Conservation (phyloP, 2,888 invertebrate genomes). For the Drosophila monieri region DNA sequence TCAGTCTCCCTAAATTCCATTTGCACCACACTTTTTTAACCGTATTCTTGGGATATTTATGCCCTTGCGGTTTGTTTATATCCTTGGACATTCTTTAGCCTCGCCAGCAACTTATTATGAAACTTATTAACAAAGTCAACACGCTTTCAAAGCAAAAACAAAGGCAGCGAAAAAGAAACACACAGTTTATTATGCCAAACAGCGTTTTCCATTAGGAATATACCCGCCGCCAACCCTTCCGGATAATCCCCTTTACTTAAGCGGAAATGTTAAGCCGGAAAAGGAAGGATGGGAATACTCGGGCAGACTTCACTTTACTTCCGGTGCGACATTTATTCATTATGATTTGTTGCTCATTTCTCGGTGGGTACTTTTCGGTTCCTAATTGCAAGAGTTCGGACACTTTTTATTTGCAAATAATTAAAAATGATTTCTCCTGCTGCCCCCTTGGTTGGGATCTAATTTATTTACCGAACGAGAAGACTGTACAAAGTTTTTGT, state of each 20-base stretch:
- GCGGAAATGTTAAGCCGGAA: constrained; percentile 71
- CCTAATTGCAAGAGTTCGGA: constrained; percentile 65
- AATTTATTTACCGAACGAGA: constrained; percentile 65
- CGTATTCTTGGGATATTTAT: constrained; percentile 60
- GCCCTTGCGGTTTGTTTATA: constrained; percentile 58
- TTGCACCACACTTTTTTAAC: constrained; percentile 33
- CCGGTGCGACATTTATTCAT: constrained; percentile 79
- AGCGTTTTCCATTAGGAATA: constrained; percentile 66
- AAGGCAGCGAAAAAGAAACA: constrained; percentile 25
- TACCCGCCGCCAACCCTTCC: constrained; percentile 32
- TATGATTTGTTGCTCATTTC: constrained; percentile 75
- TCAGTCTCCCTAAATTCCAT: constrained; percentile 30
- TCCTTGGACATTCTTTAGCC: constrained; percentile 44
- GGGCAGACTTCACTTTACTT: constrained; percentile 67
- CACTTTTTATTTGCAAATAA: constrained; percentile 74
- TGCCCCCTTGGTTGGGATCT: constrained; percentile 19
- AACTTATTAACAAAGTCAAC: constrained; percentile 80
- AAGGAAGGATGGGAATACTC: constrained; percentile 41
- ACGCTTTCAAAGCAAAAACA: constrained; percentile 43
- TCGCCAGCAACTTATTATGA: constrained; percentile 66
- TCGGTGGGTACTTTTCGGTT: constrained; percentile 36
- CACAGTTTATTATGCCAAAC: constrained; percentile 72
- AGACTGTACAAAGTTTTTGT: constrained; percentile 39
- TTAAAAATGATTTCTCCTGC: constrained; percentile 59
- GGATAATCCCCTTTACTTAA: constrained; percentile 50